Base-by-base conservation (phyloP, 35 echinoderm and acorn worm genomes). In the Eucidaris tribuloides region DNA sequence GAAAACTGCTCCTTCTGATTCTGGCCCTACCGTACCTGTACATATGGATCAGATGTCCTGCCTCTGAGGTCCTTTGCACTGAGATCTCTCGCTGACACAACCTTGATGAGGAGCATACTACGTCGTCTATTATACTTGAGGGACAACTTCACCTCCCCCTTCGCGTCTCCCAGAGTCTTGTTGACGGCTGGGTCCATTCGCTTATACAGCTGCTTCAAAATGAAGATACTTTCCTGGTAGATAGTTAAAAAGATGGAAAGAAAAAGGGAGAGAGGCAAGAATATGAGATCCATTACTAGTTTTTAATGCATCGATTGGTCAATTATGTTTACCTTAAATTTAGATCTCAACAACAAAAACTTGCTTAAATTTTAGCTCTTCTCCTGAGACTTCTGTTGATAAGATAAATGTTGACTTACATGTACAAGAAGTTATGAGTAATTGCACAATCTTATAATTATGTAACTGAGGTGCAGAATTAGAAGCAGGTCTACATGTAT, bases 131-230 rank as follows among this genome's bases (percentile, higher is more conserved):
- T 81, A 60, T 97, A 97, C 50, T 97, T 97, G 27, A 97, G 76
- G 9, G 94, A 97, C n/a, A 97, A 62, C 82, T 97, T 92, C 6
- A 92, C 81, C 40, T 97, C 94, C 41, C 93, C 93, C 65, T 91
- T 97, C 32, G 89, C 85, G 50, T 97, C 94, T 29, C 94, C 89
- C 32, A 97, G 18, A 11, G 89, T 85, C 58, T 97, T 97, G 85
- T 88, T 97, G 18, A 97, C 94, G 17, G 84, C 89, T 60, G 94
- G 94, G 71, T 97, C 94, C 94, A 97, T 97, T 56, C 86, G 68
- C 66, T 97, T 97, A 65, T 86, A 97, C 6, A 97, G 78, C 63
- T 92, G 89, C 62, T 97, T 97, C 79, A 97, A 82, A 48, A 97
- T 89, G 56, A 89, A 97, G 4, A 92, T 87, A 76, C 89, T 97